Conservation (phyloP, 2,888 invertebrate species). For the Globia sparganii region DNA sequence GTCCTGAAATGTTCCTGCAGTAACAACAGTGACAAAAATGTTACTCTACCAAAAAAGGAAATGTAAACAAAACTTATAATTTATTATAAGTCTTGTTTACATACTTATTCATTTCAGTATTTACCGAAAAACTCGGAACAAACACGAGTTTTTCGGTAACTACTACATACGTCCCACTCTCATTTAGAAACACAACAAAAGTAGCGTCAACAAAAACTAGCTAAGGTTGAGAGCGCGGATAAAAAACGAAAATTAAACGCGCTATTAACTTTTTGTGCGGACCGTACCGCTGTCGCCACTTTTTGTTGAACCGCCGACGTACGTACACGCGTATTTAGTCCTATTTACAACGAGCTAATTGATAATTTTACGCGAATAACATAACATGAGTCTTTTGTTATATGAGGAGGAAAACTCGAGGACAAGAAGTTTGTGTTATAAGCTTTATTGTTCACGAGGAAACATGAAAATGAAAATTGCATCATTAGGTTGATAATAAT, state of each 20-base stretch:
- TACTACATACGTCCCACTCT: constrained; percentile 21
- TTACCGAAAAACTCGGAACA: constrained; percentile 20
- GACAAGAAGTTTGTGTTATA: background rate
- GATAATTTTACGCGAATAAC: constrained; percentile 41
- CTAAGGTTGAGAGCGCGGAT: constrained; percentile 65
- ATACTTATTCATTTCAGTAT: constrained; percentile 23
- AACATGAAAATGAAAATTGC: background rate
- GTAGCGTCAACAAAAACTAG: constrained; percentile 67
- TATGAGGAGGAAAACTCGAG: background rate
- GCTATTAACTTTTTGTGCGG: constrained; percentile 73
- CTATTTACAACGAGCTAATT: constrained; percentile 51
- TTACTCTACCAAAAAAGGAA: constrained; percentile 4
- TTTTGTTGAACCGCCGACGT: constrained; percentile 51
- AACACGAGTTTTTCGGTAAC: constrained; percentile 13
- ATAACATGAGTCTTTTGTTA: constrained; percentile 11
- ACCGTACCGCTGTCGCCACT: constrained; percentile 63
- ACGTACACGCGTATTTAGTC: constrained; percentile 46
- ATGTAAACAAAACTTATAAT: constrained; percentile 34
- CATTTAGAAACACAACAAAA: constrained; percentile 59
- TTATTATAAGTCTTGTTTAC: too few species aligned
- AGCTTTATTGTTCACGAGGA: background rate
- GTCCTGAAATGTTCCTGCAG: background rate
- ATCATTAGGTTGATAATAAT: background rate
- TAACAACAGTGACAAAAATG: background rate
- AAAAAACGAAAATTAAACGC: constrained; percentile 76